phyloP scores from a whole-genome alignment of 2,113 vertebrate species.

The Nipponia nippon region DNA sequence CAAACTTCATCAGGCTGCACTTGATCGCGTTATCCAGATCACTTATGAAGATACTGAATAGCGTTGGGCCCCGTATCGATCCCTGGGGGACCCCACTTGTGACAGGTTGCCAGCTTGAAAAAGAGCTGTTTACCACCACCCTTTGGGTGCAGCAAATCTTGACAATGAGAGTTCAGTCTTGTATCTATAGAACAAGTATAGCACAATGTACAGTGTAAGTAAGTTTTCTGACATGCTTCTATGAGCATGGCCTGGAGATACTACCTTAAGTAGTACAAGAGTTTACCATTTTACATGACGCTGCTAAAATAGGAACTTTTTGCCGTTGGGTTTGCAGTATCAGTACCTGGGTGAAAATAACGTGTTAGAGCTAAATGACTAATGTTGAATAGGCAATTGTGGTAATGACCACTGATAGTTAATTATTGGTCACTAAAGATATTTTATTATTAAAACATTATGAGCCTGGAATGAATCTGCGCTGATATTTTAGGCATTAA shows the following conservation, averaged over 20 bases:
- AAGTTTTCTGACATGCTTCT: neutral
- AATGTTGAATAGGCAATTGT: neutral
- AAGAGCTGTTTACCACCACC: too few relatives aligned
- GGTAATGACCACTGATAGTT: neutral
- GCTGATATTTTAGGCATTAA: neutral
- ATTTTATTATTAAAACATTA: neutral
- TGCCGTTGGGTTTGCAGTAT: neutral
- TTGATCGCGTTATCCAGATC: too few relatives aligned
- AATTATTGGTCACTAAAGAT: neutral
- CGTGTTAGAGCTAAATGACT: neutral
- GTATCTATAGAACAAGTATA: neutral
- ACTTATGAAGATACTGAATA: too few relatives aligned
- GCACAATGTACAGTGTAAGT: rapidly evolving
- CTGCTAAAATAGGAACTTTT: neutral
- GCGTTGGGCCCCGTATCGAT: too few relatives aligned
- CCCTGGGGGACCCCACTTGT: too few relatives aligned
- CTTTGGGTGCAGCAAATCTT: neutral
- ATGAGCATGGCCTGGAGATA: neutral
- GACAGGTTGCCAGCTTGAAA: too few relatives aligned
- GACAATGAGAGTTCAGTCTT: neutral
- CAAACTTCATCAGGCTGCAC: too few relatives aligned
- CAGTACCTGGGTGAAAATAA: neutral
- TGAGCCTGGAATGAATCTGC: neutral
- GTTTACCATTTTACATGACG: neutral
- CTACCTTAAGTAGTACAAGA: neutral